Base-by-base conservation (phyloP, 2,888 invertebrate species). In the Scaptomyza cyrtandrae region DNA sequence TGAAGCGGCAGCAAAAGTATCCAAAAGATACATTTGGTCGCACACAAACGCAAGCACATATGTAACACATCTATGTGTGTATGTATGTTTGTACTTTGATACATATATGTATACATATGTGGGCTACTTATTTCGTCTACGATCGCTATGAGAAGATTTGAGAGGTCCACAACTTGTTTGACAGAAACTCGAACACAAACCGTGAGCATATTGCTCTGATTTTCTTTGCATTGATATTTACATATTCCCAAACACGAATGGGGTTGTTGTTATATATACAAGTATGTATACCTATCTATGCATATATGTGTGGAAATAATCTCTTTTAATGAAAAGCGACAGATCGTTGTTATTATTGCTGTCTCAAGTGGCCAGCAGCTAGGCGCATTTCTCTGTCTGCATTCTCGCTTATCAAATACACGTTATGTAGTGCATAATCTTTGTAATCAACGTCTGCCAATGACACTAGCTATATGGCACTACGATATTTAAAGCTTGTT, bases 1-100 rank as follows among this genome's bases (percentile, higher is more conserved):
- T 74, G 78, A 79, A 70, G 86, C 85, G 63, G 71, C 81, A 71
- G 69, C 74, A 52, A 76, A 78, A 78, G 80, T 82, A 76, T 72
- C 77, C 79, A 72, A 83, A 81, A 88, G 85, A 86, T 80, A 88
- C 86, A 71, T 77, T 86, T 69, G 74, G 75, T 64, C 78, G 86
- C 67, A 57, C 75, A 72, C 73, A 76, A 69, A 52, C 87, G 68
- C 78, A 69, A 45, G 39, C 71, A 59, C 50, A 35, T 64, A 19
- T 48, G 31, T 29, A 14, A 29, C 41, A 52, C 6, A 29, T 10
- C 16, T 19, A 41, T 29, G 27, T 52, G 43, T 39, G 14, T 41
- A 16, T 6, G 16, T 16, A 4, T 41, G 41, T 39, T 14, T 9
- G 14, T 37, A 37, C 37, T 33, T 44, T 33, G 16, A 29, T 11